These are phyloP conservation scores for Amblyraja radiata DNA, from an alignment of 2,797 vertebrate genomes.

Conservation along the genomic window DNA sequence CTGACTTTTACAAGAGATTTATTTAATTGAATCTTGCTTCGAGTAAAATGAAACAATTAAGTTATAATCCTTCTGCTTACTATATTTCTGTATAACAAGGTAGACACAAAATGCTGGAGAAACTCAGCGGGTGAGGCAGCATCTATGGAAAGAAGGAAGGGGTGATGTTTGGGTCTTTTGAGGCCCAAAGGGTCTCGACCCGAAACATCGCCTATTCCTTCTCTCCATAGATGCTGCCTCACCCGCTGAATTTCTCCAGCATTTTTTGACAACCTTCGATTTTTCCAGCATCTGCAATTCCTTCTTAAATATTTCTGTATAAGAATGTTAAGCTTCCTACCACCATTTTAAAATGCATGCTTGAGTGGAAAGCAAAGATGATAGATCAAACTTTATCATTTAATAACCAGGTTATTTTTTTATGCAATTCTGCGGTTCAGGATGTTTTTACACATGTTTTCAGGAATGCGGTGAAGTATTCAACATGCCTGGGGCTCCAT, in stretches of 20 bases:
- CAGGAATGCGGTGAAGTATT: background rate
- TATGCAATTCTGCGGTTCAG: background rate
- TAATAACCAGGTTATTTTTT: background rate
- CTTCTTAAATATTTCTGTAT: background rate
- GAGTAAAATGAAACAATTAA: background rate
- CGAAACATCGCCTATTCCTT: too few species aligned
- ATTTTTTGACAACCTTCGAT: too few species aligned
- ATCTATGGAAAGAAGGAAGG: too few species aligned
- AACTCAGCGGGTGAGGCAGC: too few species aligned
- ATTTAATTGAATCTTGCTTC: constrained; percentile 12
- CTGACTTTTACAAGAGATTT: background rate
- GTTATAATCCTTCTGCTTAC: background rate
- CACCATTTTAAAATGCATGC: background rate
- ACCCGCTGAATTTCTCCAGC: too few species aligned
- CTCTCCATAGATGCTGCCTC: too few species aligned
- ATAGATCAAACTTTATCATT: background rate
- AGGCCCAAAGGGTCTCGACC: too few species aligned
- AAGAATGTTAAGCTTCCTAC: background rate
- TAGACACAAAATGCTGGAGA: too few species aligned
- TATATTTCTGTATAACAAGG: background rate
- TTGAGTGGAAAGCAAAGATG: background rate
- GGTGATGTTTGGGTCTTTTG: too few species aligned
- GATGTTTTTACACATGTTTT: background rate
- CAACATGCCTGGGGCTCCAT: too few species aligned
- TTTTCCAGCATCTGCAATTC: too few species aligned